phyloP scores from a whole-genome alignment of 92 coral and sea anemone genomes.

The Actinostola sp. region DNA sequence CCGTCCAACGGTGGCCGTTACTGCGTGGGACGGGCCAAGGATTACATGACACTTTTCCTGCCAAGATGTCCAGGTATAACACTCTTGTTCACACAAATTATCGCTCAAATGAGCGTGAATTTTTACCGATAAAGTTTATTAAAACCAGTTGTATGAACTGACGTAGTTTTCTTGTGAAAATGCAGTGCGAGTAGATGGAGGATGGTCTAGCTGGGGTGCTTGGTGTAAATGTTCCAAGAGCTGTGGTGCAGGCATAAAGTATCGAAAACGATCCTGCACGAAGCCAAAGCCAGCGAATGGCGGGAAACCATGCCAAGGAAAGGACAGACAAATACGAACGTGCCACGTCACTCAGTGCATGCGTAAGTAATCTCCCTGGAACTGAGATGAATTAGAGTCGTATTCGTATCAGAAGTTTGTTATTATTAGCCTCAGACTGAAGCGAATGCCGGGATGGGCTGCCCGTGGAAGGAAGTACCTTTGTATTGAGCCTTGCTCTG shows the following conservation, averaged over 20 bases:
- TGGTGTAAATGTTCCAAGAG: conserved; percentile 60
- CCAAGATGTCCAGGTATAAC: conserved; percentile 18
- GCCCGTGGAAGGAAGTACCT: too few relatives aligned
- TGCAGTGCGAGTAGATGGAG: conserved; percentile 13
- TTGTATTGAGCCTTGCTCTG: too few relatives aligned
- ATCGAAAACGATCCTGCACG: conserved; percentile 36
- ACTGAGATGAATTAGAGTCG: too few relatives aligned
- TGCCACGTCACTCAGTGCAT: conserved; percentile 46
- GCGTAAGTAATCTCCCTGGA: too few relatives aligned
- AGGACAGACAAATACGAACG: conserved; percentile 19
- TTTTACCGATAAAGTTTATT: too few relatives aligned
- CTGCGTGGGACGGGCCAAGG: conserved; percentile 17
- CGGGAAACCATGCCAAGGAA: conserved; percentile 49
- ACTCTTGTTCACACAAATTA: background rate
- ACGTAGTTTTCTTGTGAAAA: background rate
- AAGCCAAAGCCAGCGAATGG: conserved; percentile 50
- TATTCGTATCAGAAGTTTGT: too few relatives aligned
- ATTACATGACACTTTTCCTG: conserved; percentile 3
- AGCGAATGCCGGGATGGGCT: too few relatives aligned
- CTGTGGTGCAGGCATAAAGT: conserved; percentile 54
- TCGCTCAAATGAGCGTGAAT: background rate
- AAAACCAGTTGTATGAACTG: too few relatives aligned
- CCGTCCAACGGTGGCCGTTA: conserved; percentile 39
- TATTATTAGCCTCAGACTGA: too few relatives aligned
- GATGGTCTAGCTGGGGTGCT: conserved; percentile 46